Evolutionary conservation across 1,140 invertebrate genomes (phyloP), one percentile per base, ranked within the genome.

Genomic region (Bombus turneri): DNA sequence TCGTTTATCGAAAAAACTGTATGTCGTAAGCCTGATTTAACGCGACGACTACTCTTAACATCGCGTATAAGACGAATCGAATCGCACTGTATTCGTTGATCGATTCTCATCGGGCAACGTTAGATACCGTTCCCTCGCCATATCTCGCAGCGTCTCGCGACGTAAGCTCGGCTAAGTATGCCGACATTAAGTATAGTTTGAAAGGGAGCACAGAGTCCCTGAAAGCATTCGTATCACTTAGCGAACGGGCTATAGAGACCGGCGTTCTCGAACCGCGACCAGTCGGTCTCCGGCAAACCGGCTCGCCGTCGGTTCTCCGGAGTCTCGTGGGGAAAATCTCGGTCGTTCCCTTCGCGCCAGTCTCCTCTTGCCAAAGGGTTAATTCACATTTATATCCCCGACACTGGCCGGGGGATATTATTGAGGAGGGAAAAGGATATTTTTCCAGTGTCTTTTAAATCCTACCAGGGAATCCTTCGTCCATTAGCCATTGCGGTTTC

Each of bases 161-260:
- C 39, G 25, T 73, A 69, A 75, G 82, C 77, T 78, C 79, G 34
- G 68, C 89, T 85, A 87, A 31, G 83, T 90, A 87, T 92, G 89
- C 87, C 86, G 86, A 85, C 92, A 87, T 92, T 93, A 93, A 94
- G 92, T 94, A 94, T 93, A 92, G 93, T 93, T 94, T 93, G 93
- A 91, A 90, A 88, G 82, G 85, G 75, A 78, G 85, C 86, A 41
- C 91, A 34, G 68, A 86, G 89, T 87, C 90, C 90, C 87, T 59
- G 87, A 88, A 90, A 92, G 90, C 94, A 94, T 94, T 94, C 90
- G 90, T 94, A 94, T 94, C 92, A 93, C 91, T 94, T 94, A 94
- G 89, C 85, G 34, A 6, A 39, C n/a, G 3, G 3, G 62, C 25
- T 28, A 10, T 6, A 18, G 76, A 43, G 72, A 43, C 4, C 53